Percentiles rank a stretch among this genome's conserved stretches.
These are phyloP conservation scores for Oryctolagus cuniculus DNA, from an alignment of 2,113 vertebrate species.

Conservation along the genomic window mOryCun1.1 NC_091451.1:32216001-32216500, in stretches of 20 bases:
- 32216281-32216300: conserved; percentile 77
- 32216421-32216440: conserved; percentile 76
- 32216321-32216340: conserved; percentile 40
- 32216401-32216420: conserved; percentile 77
- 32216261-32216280: conserved; percentile 63
- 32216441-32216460: conserved; percentile 54
- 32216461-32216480: conserved; percentile 63
- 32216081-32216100: conserved; percentile 70
- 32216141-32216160: conserved; percentile 79
- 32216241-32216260: conserved; percentile 62
- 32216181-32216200: conserved; percentile 57
- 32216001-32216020: neutral
- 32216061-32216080: conserved; percentile 77
- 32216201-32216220: conserved; percentile 59
- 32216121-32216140: conserved; percentile 72
- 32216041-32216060: conserved; percentile 54
- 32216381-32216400: conserved; percentile 77
- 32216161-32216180: conserved; percentile 53
- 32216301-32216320: conserved; percentile 63
- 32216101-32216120: conserved; percentile 72
- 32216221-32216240: conserved; percentile 39
- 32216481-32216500: neutral
- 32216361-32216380: conserved; percentile 71
- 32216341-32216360: conserved; percentile 64
- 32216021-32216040: conserved; percentile 78